Base-by-base conservation (phyloP, 2,888 invertebrate genomes). In the Molanna angustata region DNA sequence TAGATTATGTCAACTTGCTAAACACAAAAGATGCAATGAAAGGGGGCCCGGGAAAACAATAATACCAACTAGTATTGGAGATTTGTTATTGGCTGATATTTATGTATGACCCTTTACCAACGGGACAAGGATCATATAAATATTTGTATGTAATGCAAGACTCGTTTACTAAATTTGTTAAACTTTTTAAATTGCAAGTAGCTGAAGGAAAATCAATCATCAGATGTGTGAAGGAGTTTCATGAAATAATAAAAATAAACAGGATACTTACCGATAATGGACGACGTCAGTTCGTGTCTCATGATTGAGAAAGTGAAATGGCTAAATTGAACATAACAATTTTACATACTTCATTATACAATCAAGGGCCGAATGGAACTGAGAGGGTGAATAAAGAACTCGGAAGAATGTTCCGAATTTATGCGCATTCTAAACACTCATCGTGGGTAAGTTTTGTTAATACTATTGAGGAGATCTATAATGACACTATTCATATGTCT, bases 181-280 rank as follows among this genome's bases (percentile, higher is more conserved):
- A 17, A 18, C 40, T 40, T 3, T 40, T 17, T 18, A 18, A 7
- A 14, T 21, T 42, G 6, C 7, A 13, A 14, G 13, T 2, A 2
- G 42, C 42, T 7, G 20, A 3, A 7, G 13, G 19, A 6, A 7
- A n/a, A n/a, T 6, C 20, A 20, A 19, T 21, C 6, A 13, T 42
- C 3, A 42, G 21, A 6, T 42, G 42, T 21, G 13, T 42, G 2
- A 21, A 21, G 21, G 21, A 18, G 6, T 42, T 42, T 21, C 6
- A 7, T 2, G 13, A 13, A 19, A 21, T 42, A 11, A 42, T 42
- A 18, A 42, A 21, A 21, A 20, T 42, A 20, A 6, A 42, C 3
- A 21, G 19, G 4, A n/a, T 42, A 42, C 21, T 42, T 3, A 42
- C 42, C 6, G 42, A 42, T 14, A 42, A 42, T 20, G 42, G 42